Evolutionary conservation across 2,797 vertebrate species (phyloP).

Genomic region (Craterocephalus amniculus): DNA sequence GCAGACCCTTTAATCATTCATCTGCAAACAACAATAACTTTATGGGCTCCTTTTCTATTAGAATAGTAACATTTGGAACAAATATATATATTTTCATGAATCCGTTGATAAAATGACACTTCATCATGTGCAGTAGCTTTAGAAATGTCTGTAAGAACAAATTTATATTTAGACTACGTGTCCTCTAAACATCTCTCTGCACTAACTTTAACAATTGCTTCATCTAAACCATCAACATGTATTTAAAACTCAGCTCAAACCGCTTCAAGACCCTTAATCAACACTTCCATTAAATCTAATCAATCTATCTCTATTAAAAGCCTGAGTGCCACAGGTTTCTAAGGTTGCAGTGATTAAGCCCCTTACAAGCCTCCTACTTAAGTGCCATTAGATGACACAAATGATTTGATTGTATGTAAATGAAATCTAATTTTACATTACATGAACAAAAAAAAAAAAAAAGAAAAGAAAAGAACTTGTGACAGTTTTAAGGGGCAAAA

Average conservation of each 20-base stretch:
- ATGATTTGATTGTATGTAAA: constrained; percentile 6
- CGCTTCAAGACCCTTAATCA: constrained; percentile 3
- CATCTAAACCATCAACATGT: constrained; percentile 1
- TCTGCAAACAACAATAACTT: not conserved
- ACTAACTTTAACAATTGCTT: not conserved
- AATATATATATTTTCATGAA: not conserved
- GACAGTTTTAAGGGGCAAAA: constrained; percentile 17
- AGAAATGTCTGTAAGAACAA: not conserved
- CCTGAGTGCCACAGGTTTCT: constrained; percentile 4
- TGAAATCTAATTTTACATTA: not conserved
- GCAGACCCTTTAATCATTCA: not conserved
- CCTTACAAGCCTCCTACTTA: not conserved
- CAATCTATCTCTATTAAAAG: constrained; percentile 4
- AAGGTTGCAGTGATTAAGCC: constrained; percentile 17
- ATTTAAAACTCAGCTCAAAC: not conserved
- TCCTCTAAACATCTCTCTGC: not conserved
- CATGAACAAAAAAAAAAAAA: not conserved
- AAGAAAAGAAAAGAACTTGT: not conserved
- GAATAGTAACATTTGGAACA: not conserved
- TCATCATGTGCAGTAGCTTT: not conserved
- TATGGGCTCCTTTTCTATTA: not conserved
- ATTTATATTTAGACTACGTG: not conserved
- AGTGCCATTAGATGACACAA: constrained; percentile 2
- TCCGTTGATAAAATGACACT: not conserved
- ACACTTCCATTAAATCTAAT: not conserved